Percentiles rank a stretch among this genome's conserved stretches.
Conservation (phyloP, 2,113 vertebrate species). For the Dermatemys mawii region DNA sequence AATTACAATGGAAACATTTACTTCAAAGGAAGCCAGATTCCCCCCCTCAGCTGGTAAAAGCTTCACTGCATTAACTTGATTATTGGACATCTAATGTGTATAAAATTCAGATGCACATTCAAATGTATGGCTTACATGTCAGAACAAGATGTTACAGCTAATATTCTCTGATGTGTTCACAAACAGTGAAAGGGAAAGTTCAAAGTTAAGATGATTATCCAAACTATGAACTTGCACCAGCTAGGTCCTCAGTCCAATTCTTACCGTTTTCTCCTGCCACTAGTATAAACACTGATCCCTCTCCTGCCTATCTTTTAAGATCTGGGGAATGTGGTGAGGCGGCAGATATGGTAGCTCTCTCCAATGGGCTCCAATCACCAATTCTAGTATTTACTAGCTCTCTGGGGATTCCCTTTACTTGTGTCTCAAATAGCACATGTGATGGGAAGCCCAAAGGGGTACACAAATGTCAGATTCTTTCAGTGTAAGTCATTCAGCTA, state of each 20-base stretch:
- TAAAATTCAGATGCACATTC: rapidly evolving
- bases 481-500: background rate
- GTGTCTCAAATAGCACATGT: background rate
- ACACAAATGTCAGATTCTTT: background rate
- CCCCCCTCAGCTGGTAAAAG: background rate
- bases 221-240: background rate
- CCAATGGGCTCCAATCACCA: background rate
- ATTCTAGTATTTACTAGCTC: background rate
- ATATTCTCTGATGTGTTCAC: background rate
- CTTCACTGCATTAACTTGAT: background rate
- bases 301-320: background rate
- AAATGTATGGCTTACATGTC: rapidly evolving
- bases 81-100: rapidly evolving
- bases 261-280: background rate
- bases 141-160: background rate
- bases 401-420: background rate
- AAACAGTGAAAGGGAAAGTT: background rate
- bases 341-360: background rate
- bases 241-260: background rate
- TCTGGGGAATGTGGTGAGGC: background rate
- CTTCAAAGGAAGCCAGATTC: background rate
- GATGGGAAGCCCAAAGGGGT: background rate
- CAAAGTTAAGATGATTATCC: background rate
- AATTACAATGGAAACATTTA: background rate
- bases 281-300: background rate